Percentiles rank a stretch among this genome's conserved stretches.
These are phyloP conservation scores for Salmo trutta DNA, from an alignment of 2,797 vertebrate genomes.

Conservation along the genomic window DNA sequence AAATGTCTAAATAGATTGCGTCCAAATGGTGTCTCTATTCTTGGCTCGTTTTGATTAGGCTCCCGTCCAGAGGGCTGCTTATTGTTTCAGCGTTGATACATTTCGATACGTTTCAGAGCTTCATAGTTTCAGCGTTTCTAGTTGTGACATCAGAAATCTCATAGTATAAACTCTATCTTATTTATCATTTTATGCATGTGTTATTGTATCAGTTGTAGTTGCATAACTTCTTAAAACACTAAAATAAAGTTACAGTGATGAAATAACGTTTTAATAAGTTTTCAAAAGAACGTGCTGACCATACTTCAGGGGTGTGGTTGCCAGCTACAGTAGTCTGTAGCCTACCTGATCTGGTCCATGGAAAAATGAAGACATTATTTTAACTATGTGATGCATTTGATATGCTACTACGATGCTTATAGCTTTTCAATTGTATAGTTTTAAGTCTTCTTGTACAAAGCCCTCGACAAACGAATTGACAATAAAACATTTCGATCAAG, in stretches of 20 bases:
- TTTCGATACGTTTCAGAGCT: neutral
- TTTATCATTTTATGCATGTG: neutral
- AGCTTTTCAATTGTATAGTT: neutral
- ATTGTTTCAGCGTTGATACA: neutral
- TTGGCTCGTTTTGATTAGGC: slow-evolving; percentile 8
- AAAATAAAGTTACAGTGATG: neutral
- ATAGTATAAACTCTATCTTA: neutral
- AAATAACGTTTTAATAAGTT: neutral
- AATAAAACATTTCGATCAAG: neutral
- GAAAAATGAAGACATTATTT: neutral
- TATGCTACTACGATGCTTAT: too few species aligned
- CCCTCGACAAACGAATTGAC: neutral
- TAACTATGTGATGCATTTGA: neutral
- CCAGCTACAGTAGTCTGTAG: too few species aligned
- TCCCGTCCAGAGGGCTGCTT: neutral
- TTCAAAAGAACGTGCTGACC: neutral
- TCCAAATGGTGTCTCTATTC: slow-evolving; percentile 1
- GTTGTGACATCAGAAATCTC: neutral
- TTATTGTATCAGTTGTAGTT: neutral
- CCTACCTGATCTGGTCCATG: too few species aligned
- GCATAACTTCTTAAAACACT: neutral
- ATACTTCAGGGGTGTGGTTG: neutral
- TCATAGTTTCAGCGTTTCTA: neutral
- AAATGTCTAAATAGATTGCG: slow-evolving; percentile 7
- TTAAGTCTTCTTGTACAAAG: neutral